Conservation (phyloP, 2,797 vertebrate species). For the Aselliscus stoliczkanus region DNA sequence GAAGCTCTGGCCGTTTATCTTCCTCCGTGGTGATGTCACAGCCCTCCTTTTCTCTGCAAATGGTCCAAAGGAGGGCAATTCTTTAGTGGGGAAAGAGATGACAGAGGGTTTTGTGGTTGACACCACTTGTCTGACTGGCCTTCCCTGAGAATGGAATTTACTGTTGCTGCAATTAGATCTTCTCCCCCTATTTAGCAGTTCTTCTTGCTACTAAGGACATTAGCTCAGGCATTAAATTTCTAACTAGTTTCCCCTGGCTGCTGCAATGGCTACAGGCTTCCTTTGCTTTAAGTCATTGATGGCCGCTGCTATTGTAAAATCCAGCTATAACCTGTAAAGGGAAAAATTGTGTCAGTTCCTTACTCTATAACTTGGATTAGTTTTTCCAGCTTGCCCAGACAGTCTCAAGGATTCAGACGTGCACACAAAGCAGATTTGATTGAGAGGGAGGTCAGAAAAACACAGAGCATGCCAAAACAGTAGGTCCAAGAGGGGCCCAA, state of each 20-base stretch:
- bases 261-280: neutral
- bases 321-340: neutral
- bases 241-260: neutral
- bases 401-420: neutral
- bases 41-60: neutral
- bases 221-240: neutral
- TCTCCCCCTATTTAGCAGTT: neutral
- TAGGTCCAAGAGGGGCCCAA: neutral
- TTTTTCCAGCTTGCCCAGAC: neutral
- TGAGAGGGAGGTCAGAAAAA: neutral
- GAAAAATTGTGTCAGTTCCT: neutral
- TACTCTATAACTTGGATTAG: neutral
- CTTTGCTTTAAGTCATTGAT: neutral
- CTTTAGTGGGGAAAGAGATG: neutral
- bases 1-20: neutral
- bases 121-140: neutral
- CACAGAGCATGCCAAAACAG: neutral
- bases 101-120: neutral
- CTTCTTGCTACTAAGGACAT: constrained; percentile 5
- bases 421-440: neutral
- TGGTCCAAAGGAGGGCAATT: neutral
- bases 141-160: neutral
- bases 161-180: neutral
- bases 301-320: neutral
- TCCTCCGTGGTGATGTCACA: neutral